Evolutionary conservation across 92 coral and sea anemone species (phyloP).

Genomic region (Meandrina meandrites): DNA sequence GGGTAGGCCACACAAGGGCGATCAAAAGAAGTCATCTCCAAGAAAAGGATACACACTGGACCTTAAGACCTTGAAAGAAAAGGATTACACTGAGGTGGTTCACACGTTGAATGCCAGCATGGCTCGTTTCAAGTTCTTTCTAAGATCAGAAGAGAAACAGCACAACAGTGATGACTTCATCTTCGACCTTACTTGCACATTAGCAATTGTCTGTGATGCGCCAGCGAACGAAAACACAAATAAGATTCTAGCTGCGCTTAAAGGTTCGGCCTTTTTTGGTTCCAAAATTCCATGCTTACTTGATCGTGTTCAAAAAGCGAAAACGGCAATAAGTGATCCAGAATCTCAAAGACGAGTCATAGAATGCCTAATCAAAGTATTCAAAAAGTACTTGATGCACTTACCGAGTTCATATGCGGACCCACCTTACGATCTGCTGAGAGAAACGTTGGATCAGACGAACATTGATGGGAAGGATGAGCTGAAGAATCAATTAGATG

Average conservation of each 20-base stretch:
- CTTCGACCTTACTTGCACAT: conserved; percentile 34
- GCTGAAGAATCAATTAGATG: conserved; percentile 14
- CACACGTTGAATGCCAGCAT: neutral
- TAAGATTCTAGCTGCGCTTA: conserved; percentile 37
- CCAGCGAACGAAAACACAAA: conserved; percentile 22
- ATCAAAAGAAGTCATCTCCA: neutral
- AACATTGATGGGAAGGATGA: neutral
- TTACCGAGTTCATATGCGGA: conserved; percentile 21
- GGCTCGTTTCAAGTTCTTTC: conserved; percentile 9
- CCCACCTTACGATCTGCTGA: conserved; percentile 12
- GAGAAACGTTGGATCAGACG: conserved; percentile 1
- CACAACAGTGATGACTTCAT: conserved; percentile 36
- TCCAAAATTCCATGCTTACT: conserved; percentile 26
- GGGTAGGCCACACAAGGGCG: neutral
- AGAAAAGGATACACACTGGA: neutral
- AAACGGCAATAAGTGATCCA: neutral
- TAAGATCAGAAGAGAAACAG: conserved; percentile 22
- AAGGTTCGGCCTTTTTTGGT: conserved; percentile 39
- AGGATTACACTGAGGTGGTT: conserved; percentile 11
- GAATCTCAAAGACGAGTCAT: neutral
- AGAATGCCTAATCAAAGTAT: conserved; percentile 6
- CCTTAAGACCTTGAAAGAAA: conserved; percentile 11
- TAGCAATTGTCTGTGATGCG: conserved; percentile 41
- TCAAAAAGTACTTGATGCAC: conserved; percentile 7
- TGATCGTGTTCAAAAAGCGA: conserved; percentile 13